A percentile compares a stretch with the other conserved stretches of the same genome.
phyloP scores from a whole-genome alignment of 2,888 invertebrate genomes.

The Apamea epomidion region DNA sequence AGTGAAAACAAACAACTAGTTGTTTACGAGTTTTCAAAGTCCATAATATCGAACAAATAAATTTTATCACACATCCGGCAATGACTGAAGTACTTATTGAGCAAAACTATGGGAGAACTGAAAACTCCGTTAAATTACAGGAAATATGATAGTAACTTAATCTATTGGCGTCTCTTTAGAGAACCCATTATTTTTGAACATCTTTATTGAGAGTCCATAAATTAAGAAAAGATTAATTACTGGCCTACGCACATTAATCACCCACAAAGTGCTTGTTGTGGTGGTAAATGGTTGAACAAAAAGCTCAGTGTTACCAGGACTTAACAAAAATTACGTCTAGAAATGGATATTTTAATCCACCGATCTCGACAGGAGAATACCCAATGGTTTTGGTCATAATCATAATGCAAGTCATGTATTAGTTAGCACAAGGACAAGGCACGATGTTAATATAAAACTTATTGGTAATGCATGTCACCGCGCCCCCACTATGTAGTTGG shows the following conservation, averaged over 20 bases:
- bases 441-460: conserved; percentile 62
- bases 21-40: conserved; percentile 71
- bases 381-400: background rate
- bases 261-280: conserved; percentile 16
- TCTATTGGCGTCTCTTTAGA: conserved; percentile 1
- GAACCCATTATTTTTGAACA: conserved; percentile 10
- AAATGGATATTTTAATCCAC: background rate
- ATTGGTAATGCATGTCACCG: conserved; percentile 72
- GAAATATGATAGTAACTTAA: conserved; percentile 13
- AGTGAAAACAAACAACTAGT: conserved; percentile 69
- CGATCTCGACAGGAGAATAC: background rate
- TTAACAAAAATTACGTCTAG: background rate
- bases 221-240: conserved; percentile 33
- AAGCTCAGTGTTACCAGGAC: background rate
- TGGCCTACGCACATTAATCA: conserved; percentile 7
- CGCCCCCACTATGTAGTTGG: conserved; percentile 60
- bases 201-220: conserved; percentile 13
- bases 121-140: conserved; percentile 44
- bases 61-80: conserved; percentile 62
- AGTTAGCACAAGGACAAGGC: conserved; percentile 11
- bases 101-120: conserved; percentile 44
- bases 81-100: conserved; percentile 44
- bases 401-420: conserved; percentile 9
- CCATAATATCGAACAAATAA: conserved; percentile 68
- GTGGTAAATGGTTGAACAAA: background rate